Base-by-base conservation (phyloP, 92 coral and sea anemone genomes). In the Parazoanthus darwini region DNA sequence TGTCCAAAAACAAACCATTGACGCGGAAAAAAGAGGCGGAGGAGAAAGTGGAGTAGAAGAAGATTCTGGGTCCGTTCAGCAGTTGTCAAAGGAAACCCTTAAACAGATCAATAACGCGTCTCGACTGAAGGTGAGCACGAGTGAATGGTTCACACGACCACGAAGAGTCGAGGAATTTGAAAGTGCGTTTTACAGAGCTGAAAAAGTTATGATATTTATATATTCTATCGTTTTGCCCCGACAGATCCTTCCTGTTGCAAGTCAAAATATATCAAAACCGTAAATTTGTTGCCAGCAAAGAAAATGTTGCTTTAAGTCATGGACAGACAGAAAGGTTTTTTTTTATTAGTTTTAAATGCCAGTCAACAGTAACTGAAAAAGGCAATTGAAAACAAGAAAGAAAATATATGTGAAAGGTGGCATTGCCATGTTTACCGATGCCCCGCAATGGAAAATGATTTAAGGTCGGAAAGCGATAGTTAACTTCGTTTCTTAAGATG, bases 31-130 rank as follows among this genome's bases (percentile, higher is more conserved):
- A 42, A 33, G 63, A 37, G 91, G 56, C 4, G 79, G 77, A 51
- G 86, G 46, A 77, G 92, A 37, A 33, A 26, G 15, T 51, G 86
- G 77, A 35, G 82, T 36, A 1, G 88, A 74, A 13, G 46, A 75
- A 20, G 91, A 82, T 56, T 72, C 80, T 18, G 93, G 85, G 81
- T 79, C 90, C 38, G 71, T 54, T 38, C 85, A 81, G 80, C 88
- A 90, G n/a, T 90, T 86, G 46, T 90, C 96, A 20, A 91, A 94
- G 75, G 98, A 92, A 67, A 71, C 91, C 14, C 90, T 92, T 15
- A 92, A 95, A 65, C 89, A 90, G 86, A 85, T 95, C 18, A 86
- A 84, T 56, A 95, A 89, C 82, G 98, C 98, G 18, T 75, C 91
- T 36, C 83, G 87, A 70, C 91, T 95, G 14, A 92, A 93, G 51